Percentiles rank a stretch among this genome's conserved stretches.
These are phyloP conservation scores for Yponomeuta evonymella DNA, from an alignment of 2,888 invertebrate genomes.

Conservation along the genomic window DNA sequence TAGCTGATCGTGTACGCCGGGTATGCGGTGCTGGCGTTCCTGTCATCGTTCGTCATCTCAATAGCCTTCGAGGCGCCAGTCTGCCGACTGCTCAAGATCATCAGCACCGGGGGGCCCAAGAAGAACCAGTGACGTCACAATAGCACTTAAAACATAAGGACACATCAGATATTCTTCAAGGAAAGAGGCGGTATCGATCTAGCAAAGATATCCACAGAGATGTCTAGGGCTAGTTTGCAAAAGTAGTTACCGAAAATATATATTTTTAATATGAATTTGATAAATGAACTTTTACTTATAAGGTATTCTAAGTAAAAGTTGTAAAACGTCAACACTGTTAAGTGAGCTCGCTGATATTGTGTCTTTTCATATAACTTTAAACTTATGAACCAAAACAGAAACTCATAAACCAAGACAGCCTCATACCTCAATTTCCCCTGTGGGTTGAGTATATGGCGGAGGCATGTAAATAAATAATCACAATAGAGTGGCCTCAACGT, in stretches of 20 bases:
- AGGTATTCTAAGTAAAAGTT: too few species aligned
- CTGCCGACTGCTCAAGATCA: constrained; percentile 84
- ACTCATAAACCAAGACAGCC: not conserved
- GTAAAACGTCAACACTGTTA: too few species aligned
- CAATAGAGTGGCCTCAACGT: not conserved
- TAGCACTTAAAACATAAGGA: not conserved
- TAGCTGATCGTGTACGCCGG: constrained; percentile 80
- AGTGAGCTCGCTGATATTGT: too few species aligned
- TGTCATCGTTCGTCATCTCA: constrained; percentile 85
- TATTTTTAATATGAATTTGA: too few species aligned
- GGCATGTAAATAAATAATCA: not conserved
- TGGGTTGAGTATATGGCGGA: not conserved
- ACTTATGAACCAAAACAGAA: too few species aligned
- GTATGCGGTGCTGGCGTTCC: constrained; percentile 85
- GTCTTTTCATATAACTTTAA: too few species aligned
- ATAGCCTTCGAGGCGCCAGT: constrained; percentile 88
- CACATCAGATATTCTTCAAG: not conserved
- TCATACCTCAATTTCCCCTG: not conserved
- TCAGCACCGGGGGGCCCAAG: constrained; percentile 54
- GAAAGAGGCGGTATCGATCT: not conserved
- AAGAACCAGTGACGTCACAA: constrained; percentile 37
- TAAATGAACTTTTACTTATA: too few species aligned
- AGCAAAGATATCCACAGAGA: not conserved
- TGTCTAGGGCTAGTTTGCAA: not conserved
- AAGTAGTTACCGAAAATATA: not conserved